A percentile compares a stretch with the other conserved stretches of the same genome.
phyloP scores from a whole-genome alignment of 2,113 vertebrate genomes.

The Triplophysa tibetana region DNA sequence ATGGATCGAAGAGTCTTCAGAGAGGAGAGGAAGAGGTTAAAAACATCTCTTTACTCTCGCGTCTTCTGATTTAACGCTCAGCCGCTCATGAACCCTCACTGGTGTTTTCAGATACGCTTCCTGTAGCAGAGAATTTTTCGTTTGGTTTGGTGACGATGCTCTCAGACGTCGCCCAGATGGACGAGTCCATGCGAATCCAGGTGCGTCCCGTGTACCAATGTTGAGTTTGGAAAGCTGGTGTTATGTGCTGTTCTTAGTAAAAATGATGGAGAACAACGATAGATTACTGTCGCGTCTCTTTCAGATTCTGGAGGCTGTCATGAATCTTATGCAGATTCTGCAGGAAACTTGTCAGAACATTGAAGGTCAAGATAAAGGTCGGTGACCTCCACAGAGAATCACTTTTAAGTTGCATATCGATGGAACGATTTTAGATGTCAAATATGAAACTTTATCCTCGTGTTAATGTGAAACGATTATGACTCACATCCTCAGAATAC shows the following conservation, averaged over 20 bases:
- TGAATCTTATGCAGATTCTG: constrained; percentile 90
- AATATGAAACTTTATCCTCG: no score
- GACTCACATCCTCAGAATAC: constrained; percentile 76
- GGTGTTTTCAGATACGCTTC: constrained; percentile 79
- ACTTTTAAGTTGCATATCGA: no score
- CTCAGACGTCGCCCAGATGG: constrained; percentile 88
- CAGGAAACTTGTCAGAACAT: constrained; percentile 86
- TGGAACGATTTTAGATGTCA: no score
- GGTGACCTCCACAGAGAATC: not conserved
- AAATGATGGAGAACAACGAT: no score
- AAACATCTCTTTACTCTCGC: not conserved
- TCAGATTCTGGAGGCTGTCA: constrained; percentile 87
- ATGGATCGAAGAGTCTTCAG: constrained; percentile 95
- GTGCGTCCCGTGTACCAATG: constrained; percentile 61
- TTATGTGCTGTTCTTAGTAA: not conserved
- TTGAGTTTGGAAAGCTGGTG: not conserved
- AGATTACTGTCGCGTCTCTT: not conserved
- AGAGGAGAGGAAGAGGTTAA: constrained; percentile 85
- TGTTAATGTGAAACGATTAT: not conserved
- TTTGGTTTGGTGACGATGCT: constrained; percentile 90
- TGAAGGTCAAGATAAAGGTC: constrained; percentile 92
- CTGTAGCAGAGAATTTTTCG: constrained; percentile 93
- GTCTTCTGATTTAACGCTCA: not conserved
- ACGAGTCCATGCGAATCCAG: constrained; percentile 82
- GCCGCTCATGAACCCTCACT: not conserved